A percentile compares a stretch with the other conserved stretches of the same genome.
Conservation (phyloP, 2,113 vertebrate genomes). For the Nothocercus julius region DNA sequence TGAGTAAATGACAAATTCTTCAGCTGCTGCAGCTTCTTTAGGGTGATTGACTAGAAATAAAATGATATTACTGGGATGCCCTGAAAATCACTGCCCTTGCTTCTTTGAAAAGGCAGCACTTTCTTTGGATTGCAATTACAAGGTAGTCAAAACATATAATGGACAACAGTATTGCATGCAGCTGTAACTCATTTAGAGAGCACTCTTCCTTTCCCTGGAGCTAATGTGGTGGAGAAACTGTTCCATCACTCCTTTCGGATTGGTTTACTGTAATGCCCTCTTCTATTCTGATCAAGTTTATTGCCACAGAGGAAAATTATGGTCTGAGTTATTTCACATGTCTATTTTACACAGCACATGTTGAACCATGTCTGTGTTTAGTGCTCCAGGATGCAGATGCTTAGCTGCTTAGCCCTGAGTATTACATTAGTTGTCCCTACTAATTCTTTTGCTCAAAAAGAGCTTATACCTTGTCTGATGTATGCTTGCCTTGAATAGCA, state of each 20-base stretch:
- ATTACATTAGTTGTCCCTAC: not conserved
- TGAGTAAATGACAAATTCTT: not conserved
- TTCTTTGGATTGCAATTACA: constrained; percentile 11
- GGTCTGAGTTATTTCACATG: not conserved
- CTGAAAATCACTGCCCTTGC: not conserved
- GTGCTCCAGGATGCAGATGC: not conserved
- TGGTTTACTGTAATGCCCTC: not conserved
- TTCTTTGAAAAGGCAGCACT: not conserved
- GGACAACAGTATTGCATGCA: not conserved
- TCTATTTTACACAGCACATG: not conserved
- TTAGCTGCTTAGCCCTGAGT: not conserved
- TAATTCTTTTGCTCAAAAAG: not conserved
- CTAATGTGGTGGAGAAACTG: not conserved
- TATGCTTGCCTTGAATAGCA: not conserved
- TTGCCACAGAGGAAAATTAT: not conserved
- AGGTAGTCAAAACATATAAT: constrained; percentile 7
- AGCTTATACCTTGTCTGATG: not conserved
- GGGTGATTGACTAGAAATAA: not conserved
- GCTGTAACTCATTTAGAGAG: not conserved
- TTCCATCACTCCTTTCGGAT: not conserved
- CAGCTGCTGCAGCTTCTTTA: not conserved
- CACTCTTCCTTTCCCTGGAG: not conserved
- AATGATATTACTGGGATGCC: not conserved
- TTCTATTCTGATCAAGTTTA: constrained; percentile 39
- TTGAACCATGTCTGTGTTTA: not conserved